These are phyloP conservation scores for Mesocentrotus franciscanus DNA, from an alignment of 53 echinoderm and acorn worm species.

Conservation along the genomic window DNA sequence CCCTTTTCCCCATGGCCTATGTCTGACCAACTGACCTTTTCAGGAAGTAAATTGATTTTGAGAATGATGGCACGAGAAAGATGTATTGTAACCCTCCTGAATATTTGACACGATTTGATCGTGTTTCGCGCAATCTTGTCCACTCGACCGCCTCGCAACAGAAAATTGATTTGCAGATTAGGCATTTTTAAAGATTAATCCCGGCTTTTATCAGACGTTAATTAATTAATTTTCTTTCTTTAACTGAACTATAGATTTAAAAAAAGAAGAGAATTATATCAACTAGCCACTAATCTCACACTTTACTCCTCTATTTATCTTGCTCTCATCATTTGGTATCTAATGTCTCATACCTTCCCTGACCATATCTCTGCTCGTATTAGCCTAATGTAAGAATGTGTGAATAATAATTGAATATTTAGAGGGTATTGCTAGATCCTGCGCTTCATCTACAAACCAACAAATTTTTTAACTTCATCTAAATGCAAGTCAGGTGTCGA, in stretches of 20 bases:
- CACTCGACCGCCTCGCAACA: background rate
- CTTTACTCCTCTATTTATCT: background rate
- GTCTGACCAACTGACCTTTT: slow-evolving; percentile 35
- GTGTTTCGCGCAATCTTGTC: background rate
- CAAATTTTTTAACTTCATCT: background rate
- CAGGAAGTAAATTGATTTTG: slow-evolving; percentile 30
- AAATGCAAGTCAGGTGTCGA: background rate
- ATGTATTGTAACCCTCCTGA: slow-evolving; percentile 21
- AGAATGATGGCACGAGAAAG: slow-evolving; percentile 20
- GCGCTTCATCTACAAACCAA: background rate
- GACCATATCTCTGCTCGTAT: background rate
- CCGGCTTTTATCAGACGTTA: background rate
- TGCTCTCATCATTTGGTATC: background rate
- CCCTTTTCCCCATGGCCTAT: background rate
- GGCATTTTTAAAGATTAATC: background rate
- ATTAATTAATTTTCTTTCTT: background rate
- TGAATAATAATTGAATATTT: background rate
- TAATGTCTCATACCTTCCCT: background rate
- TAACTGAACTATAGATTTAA: background rate
- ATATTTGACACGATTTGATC: slow-evolving; percentile 48
- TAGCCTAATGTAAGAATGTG: background rate
- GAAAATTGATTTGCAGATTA: background rate
- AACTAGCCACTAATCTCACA: background rate
- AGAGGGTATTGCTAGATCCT: background rate
- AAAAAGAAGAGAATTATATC: background rate